These are phyloP conservation scores for Myathropa florea DNA, from an alignment of 2,888 invertebrate genomes.

Conservation along the genomic window DNA sequence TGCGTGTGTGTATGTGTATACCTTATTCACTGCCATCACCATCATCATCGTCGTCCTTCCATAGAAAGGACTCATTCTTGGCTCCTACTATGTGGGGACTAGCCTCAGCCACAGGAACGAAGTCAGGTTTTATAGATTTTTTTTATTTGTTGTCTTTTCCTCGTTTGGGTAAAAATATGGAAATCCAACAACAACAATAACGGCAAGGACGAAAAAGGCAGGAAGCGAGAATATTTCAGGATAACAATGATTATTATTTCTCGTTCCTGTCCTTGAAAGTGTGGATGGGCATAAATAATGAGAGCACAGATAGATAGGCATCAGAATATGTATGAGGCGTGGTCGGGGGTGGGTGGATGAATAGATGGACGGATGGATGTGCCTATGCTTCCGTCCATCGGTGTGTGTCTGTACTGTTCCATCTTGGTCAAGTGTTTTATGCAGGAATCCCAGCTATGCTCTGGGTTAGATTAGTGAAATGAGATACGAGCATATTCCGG, in stretches of 20 bases:
- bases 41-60: not conserved
- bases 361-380: not conserved
- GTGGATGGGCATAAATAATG: constrained; percentile 54
- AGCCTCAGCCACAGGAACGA: constrained; percentile 4
- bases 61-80: not conserved
- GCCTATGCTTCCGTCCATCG: not conserved
- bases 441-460: constrained; percentile 27
- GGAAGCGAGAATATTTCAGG: constrained; percentile 44
- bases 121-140: not conserved
- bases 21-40: not conserved
- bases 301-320: constrained; percentile 18
- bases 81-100: not conserved
- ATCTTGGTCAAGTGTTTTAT: constrained; percentile 37
- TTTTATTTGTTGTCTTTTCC: not conserved
- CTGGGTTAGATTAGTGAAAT: not conserved
- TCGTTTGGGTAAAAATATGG: not conserved
- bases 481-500: not conserved
- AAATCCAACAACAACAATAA: not conserved
- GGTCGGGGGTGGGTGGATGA: not conserved
- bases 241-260: constrained; percentile 66
- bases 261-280: constrained; percentile 54
- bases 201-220: not conserved
- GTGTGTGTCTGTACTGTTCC: not conserved
- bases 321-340: not conserved
- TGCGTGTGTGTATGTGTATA: not conserved